Conservation (phyloP, 2,113 vertebrate genomes). For the Edolisoma coerulescens region DNA sequence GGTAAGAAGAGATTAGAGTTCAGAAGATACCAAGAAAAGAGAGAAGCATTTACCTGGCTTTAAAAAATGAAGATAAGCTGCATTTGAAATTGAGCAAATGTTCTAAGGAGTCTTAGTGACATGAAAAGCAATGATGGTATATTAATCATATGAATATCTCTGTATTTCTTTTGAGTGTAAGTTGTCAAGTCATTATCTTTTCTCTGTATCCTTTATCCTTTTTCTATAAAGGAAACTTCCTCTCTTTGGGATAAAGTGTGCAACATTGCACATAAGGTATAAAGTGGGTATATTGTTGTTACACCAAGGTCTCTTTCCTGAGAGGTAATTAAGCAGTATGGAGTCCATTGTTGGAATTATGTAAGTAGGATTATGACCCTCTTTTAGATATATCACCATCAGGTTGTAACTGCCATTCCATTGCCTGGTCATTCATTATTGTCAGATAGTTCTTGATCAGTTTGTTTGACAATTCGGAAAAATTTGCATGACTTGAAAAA, state of each 20-base stretch:
- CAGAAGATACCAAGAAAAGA: not conserved
- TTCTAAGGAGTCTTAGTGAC: not conserved
- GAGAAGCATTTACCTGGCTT: not conserved
- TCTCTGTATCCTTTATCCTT: not conserved
- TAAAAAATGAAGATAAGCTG: not conserved
- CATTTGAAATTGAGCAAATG: not conserved
- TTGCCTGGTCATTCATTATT: not conserved
- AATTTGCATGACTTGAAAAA: not conserved
- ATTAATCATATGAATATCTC: not conserved
- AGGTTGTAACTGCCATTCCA: not conserved
- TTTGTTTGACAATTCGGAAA: not conserved
- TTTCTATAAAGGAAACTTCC: not conserved
- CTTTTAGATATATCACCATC: not conserved
- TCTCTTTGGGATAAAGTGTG: not conserved
- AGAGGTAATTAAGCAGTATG: not conserved
- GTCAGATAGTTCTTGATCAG: not conserved
- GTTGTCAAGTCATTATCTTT: not conserved
- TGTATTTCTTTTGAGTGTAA: not conserved
- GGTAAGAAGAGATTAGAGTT: not conserved
- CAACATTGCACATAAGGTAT: fast-evolving
- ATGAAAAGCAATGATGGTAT: not conserved
- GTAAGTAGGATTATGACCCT: not conserved
- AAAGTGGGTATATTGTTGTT: no score
- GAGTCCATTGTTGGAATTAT: not conserved
- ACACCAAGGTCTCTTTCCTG: not conserved